phyloP scores from a whole-genome alignment of 1,140 invertebrate genomes.

The Papilio polyxenes region DNA sequence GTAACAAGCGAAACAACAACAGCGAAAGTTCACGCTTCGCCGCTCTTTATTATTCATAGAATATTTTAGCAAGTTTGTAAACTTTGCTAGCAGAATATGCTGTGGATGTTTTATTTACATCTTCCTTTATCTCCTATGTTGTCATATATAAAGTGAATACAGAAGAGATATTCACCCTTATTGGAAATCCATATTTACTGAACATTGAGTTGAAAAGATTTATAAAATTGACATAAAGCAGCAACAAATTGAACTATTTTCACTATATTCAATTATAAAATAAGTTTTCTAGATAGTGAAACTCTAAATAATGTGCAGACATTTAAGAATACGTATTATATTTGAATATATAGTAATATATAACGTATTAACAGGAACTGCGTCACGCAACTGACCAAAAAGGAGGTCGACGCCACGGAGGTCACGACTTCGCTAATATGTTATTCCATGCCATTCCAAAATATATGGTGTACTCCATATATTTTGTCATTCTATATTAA shows the following conservation, averaged over 20 bases:
- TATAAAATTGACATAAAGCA: too few species aligned
- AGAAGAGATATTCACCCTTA: background rate
- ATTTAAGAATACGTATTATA: too few species aligned
- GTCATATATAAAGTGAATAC: background rate
- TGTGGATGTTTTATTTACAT: background rate
- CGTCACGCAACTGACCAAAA: constrained; percentile 1
- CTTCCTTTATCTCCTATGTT: background rate
- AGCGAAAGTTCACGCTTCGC: background rate
- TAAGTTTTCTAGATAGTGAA: too few species aligned
- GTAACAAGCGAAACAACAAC: constrained; percentile 1
- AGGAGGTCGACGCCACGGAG: constrained; percentile 14
- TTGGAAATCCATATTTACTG: background rate
- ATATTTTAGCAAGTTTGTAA: constrained; percentile 26
- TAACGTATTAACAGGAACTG: background rate
- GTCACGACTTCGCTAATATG: constrained; percentile 10
- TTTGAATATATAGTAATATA: background rate
- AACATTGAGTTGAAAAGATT: background rate
- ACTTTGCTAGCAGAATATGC: background rate
- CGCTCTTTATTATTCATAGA: constrained; percentile 34
- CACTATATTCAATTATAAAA: too few species aligned
- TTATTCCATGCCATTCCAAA: too few species aligned
- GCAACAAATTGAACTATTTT: too few species aligned
- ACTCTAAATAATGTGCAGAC: too few species aligned
- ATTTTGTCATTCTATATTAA: background rate
- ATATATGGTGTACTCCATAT: background rate